Evolutionary conservation across 2,797 vertebrate genomes (phyloP), one percentile per base, ranked within the genome.

Genomic region (Decapterus maruadsi): DNA sequence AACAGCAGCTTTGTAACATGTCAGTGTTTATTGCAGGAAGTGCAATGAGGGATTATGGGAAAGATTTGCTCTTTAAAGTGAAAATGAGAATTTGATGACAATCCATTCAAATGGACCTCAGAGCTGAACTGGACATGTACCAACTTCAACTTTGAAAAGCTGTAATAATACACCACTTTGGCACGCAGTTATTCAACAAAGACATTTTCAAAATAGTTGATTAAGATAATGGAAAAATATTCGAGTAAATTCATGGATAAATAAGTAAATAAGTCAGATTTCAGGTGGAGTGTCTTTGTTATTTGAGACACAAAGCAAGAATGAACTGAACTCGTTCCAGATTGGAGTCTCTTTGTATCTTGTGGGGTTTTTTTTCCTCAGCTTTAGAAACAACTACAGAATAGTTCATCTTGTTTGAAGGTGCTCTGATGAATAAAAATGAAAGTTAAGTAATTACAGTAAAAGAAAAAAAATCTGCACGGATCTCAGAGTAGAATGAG

Each of bases 51-150:
- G 65, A 87, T 89, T 78, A 81, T 80, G 63, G 53, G 72, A 78
- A 80, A 78, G 55, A 68, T 79, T 77, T 57, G 22, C 43, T 75
- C 78, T 75, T 86, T 87, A 53, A 68, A 82, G 69, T 82, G 82
- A 61, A 90, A 92, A 92, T 91, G 65, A 83, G 68, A 89, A 72
- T 64, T 46, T 71, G 72, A 86, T 82, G 56, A 26, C 83, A 79
- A 86, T 88, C 80, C 76, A 80, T 74, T 82, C 70, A 82, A 81
- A 83, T 83, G 81, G 80, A 85, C 63, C 67, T 84, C 77, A 80
- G 56, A 78, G 75, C 66, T 74, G 75, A 87, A 31, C 40, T 83
- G 82, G 76, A 77, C 73, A 72, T 36, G 36, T 19, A 68, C 61
- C 34, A 76, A 60, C 38, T 71, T 78, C 45, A 77, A 70, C 72